A percentile compares a stretch with the other conserved stretches of the same genome.
phyloP scores from a whole-genome alignment of 2,888 invertebrate genomes.

The Acanthosepion esculentum region DNA sequence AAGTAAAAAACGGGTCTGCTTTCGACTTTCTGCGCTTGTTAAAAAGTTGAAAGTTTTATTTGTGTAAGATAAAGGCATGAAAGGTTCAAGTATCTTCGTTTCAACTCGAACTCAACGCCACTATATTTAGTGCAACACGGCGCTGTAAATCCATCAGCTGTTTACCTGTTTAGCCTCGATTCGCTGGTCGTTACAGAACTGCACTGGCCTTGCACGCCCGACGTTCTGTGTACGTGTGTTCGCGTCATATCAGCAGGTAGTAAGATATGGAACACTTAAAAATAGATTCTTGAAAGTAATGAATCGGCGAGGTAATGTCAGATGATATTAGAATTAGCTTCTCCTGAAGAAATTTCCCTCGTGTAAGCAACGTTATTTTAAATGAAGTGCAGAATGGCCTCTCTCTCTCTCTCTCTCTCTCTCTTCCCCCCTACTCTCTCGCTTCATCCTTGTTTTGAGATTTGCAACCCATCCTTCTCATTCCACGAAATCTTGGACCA shows the following conservation, averaged over 20 bases:
- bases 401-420: background rate
- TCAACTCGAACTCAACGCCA: no score
- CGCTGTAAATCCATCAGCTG: no score
- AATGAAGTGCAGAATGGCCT: background rate
- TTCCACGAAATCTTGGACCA: background rate
- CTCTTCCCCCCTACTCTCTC: background rate
- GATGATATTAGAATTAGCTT: background rate
- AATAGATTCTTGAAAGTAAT: background rate
- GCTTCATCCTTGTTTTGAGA: background rate
- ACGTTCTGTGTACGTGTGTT: background rate
- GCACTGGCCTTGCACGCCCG: background rate
- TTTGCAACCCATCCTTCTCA: background rate
- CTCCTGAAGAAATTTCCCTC: background rate
- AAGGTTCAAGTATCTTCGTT: no score
- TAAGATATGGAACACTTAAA: background rate
- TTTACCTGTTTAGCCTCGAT: background rate
- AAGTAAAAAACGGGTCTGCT: no score
- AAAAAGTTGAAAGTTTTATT: no score
- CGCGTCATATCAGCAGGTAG: background rate
- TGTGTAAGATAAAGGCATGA: no score
- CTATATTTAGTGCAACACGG: no score
- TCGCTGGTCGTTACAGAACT: background rate
- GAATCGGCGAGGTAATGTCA: background rate
- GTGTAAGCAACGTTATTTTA: background rate
- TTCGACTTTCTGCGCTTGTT: no score